Evolutionary conservation across 2,888 invertebrate genomes (phyloP), one percentile per base, ranked within the genome.

Genomic region (Nephrotoma guestfalica): DNA sequence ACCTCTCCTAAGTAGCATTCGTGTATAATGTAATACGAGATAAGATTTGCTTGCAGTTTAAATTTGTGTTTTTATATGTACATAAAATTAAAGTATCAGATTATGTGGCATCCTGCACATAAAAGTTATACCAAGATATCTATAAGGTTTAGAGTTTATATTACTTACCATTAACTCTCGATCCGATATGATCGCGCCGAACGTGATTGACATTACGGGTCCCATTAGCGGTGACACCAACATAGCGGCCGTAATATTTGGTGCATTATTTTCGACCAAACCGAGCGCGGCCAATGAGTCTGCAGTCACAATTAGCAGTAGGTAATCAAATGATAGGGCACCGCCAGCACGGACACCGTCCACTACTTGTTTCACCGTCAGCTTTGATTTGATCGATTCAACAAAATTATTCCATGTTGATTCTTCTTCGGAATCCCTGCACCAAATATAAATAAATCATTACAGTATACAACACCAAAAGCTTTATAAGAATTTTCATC

Each of bases 211-310:
- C 94, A 97, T 95, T 13, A 97, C 96, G 0, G 97, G 97, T 0
- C 96, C 96, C 95, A 95, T 95, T 11, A 96, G 92, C 0, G 95
- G 95, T 1, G 95, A 95, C 0, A 96, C 95, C 89, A 95, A 90
- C 95, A 95, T 95, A 41, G 95, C 95, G 41, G 95, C 95, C 40
- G 95, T 94, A 88, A 97, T 95, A 89, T 96, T 95, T 0, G 97
- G 96, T 6, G 96, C 94, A 89, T 96, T 96, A 91, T 96, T 96
- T 91, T 97, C 97, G 41, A 96, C 94, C 71, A 97, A 91, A 84
- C 97, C 97, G 87, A 97, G 91, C n/a, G 95, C 96, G 87, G 97
- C 96, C 87, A 97, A 93, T 93, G 92, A 96, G 96, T 96, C 96
- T 86, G 97, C 97, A 43, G 97, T 95, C 87, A 96, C 93, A 87